Percentiles rank a stretch among this genome's conserved stretches.
Evolutionary conservation across 2,888 invertebrate genomes (phyloP).

Genomic region (Agrotis exclamationis): DNA sequence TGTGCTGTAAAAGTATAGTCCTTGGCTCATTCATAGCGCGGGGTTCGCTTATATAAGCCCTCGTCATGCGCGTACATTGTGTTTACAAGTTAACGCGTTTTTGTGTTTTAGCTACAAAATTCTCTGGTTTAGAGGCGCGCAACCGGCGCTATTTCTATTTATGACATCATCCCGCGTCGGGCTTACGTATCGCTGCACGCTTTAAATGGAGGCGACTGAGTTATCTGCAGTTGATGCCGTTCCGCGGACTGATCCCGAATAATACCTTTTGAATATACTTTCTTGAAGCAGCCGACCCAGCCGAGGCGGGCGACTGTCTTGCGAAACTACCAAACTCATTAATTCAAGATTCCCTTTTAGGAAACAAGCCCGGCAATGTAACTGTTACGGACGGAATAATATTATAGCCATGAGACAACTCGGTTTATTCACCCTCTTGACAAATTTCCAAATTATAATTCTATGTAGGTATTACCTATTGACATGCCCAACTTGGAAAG

Average conservation of each 20-base stretch:
- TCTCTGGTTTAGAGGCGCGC: conserved; percentile 79
- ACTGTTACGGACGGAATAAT: conserved; percentile 82
- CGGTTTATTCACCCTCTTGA: conserved; percentile 66
- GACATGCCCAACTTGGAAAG: conserved; percentile 16
- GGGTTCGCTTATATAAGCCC: conserved; percentile 20
- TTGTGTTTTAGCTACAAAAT: conserved; percentile 84
- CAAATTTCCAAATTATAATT: conserved; percentile 54
- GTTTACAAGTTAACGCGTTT: conserved; percentile 79
- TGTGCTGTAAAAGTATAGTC: conserved; percentile 9
- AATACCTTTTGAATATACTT: conserved; percentile 87
- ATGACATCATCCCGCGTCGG: conserved; percentile 91
- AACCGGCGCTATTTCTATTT: conserved; percentile 91
- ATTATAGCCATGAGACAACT: conserved; percentile 71
- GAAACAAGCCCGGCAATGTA: conserved; percentile 80
- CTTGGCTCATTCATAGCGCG: conserved; percentile 35
- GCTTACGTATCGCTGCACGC: conserved; percentile 91
- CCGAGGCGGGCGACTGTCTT: conserved; percentile 81
- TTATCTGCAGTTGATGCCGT: conserved; percentile 90
- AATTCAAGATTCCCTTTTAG: conserved; percentile 89
- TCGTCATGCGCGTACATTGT: conserved; percentile 60
- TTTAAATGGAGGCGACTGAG: conserved; percentile 91
- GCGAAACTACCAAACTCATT: conserved; percentile 86
- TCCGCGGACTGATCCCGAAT: conserved; percentile 89
- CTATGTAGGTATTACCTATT: conserved; percentile 43
- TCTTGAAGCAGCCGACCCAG: conserved; percentile 80